Percentiles rank a stretch among this genome's conserved stretches.
These are phyloP conservation scores for Acanthosepion lycidas DNA, from an alignment of 2,888 invertebrate genomes.

Conservation along the genomic window DNA sequence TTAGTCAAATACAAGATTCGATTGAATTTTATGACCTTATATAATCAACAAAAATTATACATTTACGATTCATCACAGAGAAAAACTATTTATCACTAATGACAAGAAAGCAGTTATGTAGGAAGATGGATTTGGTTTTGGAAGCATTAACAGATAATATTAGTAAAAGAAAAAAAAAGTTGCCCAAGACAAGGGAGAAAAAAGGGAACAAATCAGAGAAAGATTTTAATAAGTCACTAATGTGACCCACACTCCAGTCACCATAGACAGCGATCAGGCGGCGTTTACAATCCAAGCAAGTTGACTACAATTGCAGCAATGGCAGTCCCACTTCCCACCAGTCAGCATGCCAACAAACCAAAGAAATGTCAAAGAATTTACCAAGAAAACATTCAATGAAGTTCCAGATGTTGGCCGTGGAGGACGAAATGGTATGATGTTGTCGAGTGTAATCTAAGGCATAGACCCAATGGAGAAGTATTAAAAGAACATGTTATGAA, in stretches of 20 bases:
- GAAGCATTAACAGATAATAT: not conserved
- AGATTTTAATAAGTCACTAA: not conserved
- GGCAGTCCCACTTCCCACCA: not conserved
- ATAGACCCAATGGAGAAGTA: conserved; percentile 10
- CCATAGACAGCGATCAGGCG: not conserved
- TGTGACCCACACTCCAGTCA: not conserved
- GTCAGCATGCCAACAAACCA: conserved; percentile 36
- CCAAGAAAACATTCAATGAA: conserved; percentile 43
- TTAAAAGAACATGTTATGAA: conserved; percentile 38
- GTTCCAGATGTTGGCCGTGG: conserved; percentile 43
- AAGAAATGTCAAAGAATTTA: conserved; percentile 40
- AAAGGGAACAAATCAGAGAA: not conserved
- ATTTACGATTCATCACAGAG: no score
- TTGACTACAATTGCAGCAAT: not conserved
- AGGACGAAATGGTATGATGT: conserved; percentile 45
- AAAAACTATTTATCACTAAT: not conserved
- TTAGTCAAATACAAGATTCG: no score
- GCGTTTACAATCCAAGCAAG: conserved; percentile 21
- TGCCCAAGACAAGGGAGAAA: not conserved
- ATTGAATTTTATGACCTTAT: no score
- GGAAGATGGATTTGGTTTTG: not conserved
- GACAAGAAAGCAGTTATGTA: not conserved
- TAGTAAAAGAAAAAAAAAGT: not conserved
- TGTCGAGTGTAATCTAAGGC: conserved; percentile 43
- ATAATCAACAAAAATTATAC: no score